Evolutionary conservation across 2,888 invertebrate species (phyloP).

Genomic region (Gandaritis pyraliata): DNA sequence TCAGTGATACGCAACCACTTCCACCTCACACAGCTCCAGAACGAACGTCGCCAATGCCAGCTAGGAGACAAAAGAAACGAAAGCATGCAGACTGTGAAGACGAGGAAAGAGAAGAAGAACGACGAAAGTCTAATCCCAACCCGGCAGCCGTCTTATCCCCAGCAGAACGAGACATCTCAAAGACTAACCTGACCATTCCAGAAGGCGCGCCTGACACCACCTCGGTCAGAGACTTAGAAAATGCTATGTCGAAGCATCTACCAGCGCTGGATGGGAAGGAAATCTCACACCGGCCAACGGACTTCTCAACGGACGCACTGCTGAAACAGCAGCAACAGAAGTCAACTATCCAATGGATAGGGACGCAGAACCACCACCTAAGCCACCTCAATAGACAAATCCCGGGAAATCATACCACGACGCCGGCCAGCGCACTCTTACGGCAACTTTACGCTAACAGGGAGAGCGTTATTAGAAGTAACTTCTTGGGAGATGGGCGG

Average conservation of each 20-base stretch:
- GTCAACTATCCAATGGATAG: slow-evolving; percentile 96
- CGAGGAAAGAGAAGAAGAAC: slow-evolving; percentile 76
- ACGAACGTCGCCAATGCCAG: slow-evolving; percentile 85
- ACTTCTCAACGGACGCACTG: slow-evolving; percentile 94
- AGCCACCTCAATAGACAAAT: slow-evolving; percentile 86
- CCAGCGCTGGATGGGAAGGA: slow-evolving; percentile 85
- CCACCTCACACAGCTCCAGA: slow-evolving; percentile 73
- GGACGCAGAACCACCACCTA: slow-evolving; percentile 89
- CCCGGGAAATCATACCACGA: slow-evolving; percentile 81
- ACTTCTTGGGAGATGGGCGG: slow-evolving; percentile 84
- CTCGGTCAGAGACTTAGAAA: slow-evolving; percentile 96
- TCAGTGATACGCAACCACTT: slow-evolving; percentile 72
- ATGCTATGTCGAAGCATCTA: slow-evolving; percentile 98
- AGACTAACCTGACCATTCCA: slow-evolving; percentile 71
- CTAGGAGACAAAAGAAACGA: slow-evolving; percentile 84
- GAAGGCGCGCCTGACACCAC: slow-evolving; percentile 78
- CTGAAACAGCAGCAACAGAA: slow-evolving; percentile 91
- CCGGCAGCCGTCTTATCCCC: slow-evolving; percentile 75
- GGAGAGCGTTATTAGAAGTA: slow-evolving; percentile 97
- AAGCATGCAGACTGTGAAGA: slow-evolving; percentile 79
- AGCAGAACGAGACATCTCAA: slow-evolving; percentile 73
- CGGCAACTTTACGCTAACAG: slow-evolving; percentile 96
- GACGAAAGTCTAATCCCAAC: slow-evolving; percentile 66
- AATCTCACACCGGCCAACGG: slow-evolving; percentile 89
- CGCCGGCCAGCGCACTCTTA: slow-evolving; percentile 95